Conservation (phyloP, 2,888 invertebrate species). For the Rhorus exstirpatorius region DNA sequence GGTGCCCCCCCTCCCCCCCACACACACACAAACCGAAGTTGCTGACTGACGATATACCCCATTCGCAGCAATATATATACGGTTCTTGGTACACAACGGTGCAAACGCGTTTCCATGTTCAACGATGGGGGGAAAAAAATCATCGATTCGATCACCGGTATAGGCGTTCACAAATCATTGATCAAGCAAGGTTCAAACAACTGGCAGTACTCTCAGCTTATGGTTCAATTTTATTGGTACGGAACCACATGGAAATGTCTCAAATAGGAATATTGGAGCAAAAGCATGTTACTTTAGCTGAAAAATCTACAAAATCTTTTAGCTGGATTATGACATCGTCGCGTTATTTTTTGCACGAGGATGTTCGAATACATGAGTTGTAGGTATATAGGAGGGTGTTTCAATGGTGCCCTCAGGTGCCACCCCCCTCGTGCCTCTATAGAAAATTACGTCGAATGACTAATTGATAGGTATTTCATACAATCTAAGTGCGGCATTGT, state of each 20-base stretch:
- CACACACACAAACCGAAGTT: too few relatives aligned
- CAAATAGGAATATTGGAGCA: too few relatives aligned
- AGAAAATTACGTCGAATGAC: neutral
- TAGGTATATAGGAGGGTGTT: neutral
- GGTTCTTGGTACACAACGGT: neutral
- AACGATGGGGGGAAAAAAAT: neutral
- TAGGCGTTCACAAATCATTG: neutral
- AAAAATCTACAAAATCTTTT: too few relatives aligned
- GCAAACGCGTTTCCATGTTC: neutral
- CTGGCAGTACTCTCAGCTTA: neutral
- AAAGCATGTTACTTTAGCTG: too few relatives aligned
- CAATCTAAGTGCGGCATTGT: slow-evolving; percentile 4
- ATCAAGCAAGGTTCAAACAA: too few relatives aligned
- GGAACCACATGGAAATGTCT: neutral
- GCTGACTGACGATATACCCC: slow-evolving; percentile 26
- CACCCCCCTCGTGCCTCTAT: neutral
- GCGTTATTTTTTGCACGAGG: neutral
- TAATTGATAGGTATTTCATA: neutral
- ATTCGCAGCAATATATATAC: too few relatives aligned
- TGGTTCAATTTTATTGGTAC: neutral
- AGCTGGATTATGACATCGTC: too few relatives aligned
- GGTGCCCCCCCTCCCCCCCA: slow-evolving; percentile 20
- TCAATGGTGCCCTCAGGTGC: too few relatives aligned
- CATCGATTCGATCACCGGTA: neutral
- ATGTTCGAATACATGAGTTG: slow-evolving; percentile 3